Evolutionary conservation across 1,140 invertebrate genomes (phyloP).

Genomic region (Mizuhopecten yessoensis): DNA sequence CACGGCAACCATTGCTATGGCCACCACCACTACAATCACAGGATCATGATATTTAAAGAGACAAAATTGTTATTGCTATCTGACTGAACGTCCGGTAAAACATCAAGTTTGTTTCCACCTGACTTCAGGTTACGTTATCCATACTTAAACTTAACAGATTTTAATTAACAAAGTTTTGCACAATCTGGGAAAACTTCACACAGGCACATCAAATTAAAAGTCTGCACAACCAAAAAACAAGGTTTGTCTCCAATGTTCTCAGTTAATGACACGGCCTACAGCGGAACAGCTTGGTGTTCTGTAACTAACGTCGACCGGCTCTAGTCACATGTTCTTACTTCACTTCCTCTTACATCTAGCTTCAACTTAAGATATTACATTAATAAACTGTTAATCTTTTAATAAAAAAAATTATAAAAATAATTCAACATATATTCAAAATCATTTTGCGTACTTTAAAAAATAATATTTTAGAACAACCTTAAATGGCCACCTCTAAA

Average conservation of each 20-base stretch:
- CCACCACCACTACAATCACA: background rate
- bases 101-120: background rate
- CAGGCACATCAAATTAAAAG: conserved; percentile 19
- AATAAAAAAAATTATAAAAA: background rate
- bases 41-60: conserved; percentile 32
- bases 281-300: background rate
- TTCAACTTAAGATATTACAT: background rate
- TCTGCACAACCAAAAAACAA: conserved; percentile 26
- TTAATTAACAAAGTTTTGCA: background rate
- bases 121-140: background rate
- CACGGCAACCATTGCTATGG: conserved; percentile 28
- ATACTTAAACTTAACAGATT: conserved; percentile 20
- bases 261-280: background rate
- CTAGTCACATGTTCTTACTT: background rate
- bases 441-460: conserved; percentile 1
- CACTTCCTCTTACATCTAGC: background rate
- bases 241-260: background rate
- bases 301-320: background rate
- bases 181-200: conserved; percentile 23
- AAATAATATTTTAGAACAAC: conserved; percentile 21
- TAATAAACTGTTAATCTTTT: background rate
- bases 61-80: conserved; percentile 11
- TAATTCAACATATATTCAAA: background rate
- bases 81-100: background rate
- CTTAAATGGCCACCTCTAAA: background rate